Evolutionary conservation across 2,113 vertebrate genomes (phyloP).

Genomic region (Peromyscus maniculatus): DNA sequence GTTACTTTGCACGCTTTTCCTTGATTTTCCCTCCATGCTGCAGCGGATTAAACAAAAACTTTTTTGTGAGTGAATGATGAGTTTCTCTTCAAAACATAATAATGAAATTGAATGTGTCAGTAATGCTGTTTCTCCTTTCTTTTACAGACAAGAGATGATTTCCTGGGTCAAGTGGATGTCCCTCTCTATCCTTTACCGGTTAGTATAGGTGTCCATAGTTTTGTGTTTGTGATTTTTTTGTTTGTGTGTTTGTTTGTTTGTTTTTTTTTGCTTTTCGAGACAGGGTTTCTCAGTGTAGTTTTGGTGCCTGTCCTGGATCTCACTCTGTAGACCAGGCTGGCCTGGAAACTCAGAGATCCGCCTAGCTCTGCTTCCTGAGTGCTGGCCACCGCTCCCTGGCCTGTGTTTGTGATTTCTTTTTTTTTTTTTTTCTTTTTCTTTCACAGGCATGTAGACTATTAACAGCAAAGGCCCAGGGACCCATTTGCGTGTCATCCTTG

Average conservation of each 20-base stretch:
- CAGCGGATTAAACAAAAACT: not conserved
- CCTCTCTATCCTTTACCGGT: slow-evolving; percentile 98
- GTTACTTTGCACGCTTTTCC: not conserved
- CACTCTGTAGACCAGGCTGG: no score
- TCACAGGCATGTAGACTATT: no score
- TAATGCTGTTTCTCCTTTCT: slow-evolving; percentile 71
- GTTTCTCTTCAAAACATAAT: slow-evolving; percentile 3
- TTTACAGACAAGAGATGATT: slow-evolving; percentile 97
- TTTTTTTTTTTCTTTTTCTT: no score
- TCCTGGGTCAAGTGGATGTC: slow-evolving; percentile 97
- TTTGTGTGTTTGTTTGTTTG: no score
- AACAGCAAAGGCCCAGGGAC: no score
- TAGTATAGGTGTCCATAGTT: slow-evolving; percentile 83
- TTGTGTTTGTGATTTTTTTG: not conserved
- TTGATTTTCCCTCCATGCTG: not conserved
- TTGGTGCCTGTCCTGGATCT: no score
- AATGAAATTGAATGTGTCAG: not conserved
- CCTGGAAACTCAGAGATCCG: no score
- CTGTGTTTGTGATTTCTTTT: not conserved
- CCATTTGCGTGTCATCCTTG: no score
- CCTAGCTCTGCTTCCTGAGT: no score
- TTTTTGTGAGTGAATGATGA: not conserved
- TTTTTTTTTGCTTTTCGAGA: no score
- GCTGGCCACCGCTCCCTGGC: no score
- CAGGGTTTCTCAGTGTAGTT: no score